Evolutionary conservation across 1,140 invertebrate species (phyloP), one percentile per base, ranked within the genome.

Genomic region (Arctopsyche grandis): DNA sequence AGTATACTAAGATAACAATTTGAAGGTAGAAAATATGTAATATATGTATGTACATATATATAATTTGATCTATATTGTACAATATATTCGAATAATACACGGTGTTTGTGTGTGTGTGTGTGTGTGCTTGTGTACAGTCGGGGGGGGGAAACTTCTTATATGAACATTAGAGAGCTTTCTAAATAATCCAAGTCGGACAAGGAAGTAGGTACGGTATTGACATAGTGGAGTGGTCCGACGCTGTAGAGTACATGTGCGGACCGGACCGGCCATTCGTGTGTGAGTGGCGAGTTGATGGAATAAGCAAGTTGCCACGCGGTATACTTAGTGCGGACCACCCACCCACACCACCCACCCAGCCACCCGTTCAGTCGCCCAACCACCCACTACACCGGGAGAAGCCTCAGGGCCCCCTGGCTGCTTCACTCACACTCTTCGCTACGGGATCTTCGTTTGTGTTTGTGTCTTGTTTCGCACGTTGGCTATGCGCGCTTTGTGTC

Each of bases 131-230:
- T 71, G 38, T 71, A 19, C 38, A 10, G 10, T 22, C 21, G 9
- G 26, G 43, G 12, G n/a, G n/a, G 58, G 74, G 85, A 84, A 85
- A 86, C 86, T 87, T 89, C 87, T 89, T 89, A 89, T 89, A 89
- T 89, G 88, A 88, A 86, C 87, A 86, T 88, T 88, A 89, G 87
- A 89, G 88, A 88, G 88, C 88, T 89, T 89, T 89, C 88, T 89
- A 89, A 89, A 89, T 89, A 89, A 89, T 89, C 88, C 87, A 88
- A 89, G 88, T 88, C 88, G 87, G 86, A 86, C 84, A 87, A 87
- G 87, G 87, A 86, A 88, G 87, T 87, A 86, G 85, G 87, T 89
- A 88, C 88, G 88, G 87, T 89, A 89, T 89, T 89, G 88, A 88
- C 88, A 89, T 83, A 89, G 88, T 88, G 84, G 85, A 89, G 88